Conservation (phyloP, 2,797 vertebrate genomes). For the Lycodopsis pacificus region DNA sequence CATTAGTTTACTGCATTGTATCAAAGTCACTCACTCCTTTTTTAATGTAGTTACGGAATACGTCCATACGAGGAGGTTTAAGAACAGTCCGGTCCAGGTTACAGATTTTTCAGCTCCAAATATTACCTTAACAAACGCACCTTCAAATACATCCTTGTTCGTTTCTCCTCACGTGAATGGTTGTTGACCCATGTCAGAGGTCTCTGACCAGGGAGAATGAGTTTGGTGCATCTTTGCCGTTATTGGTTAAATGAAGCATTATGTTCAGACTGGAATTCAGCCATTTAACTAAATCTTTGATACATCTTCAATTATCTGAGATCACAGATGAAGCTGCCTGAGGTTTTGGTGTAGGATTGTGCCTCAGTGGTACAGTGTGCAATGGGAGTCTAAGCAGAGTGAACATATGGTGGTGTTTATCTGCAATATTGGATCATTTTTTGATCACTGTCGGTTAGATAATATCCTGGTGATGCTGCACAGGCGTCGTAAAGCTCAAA, state of each 20-base stretch:
- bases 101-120: background rate
- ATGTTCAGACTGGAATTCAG: slow-evolving; percentile 29
- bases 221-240: slow-evolving; percentile 13
- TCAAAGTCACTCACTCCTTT: slow-evolving; percentile 5
- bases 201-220: slow-evolving; percentile 16
- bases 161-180: background rate
- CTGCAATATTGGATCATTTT: slow-evolving; percentile 31
- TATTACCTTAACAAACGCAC: background rate
- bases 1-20: background rate
- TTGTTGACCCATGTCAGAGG: background rate
- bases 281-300: slow-evolving; percentile 32
- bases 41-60: background rate
- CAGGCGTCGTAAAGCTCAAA: slow-evolving; percentile 52
- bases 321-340: background rate
- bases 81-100: background rate
- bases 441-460: slow-evolving; percentile 48
- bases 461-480: slow-evolving; percentile 45
- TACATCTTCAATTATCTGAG: slow-evolving; percentile 31
- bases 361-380: slow-evolving; percentile 2
- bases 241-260: slow-evolving; percentile 38
- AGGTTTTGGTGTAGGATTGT: background rate
- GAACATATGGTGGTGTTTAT: slow-evolving; percentile 42
- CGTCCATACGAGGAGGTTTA: background rate
- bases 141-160: background rate
- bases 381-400: slow-evolving; percentile 7